Conservation (phyloP, 2,888 invertebrate genomes). For the Sphaerophoria rueppellii region DNA sequence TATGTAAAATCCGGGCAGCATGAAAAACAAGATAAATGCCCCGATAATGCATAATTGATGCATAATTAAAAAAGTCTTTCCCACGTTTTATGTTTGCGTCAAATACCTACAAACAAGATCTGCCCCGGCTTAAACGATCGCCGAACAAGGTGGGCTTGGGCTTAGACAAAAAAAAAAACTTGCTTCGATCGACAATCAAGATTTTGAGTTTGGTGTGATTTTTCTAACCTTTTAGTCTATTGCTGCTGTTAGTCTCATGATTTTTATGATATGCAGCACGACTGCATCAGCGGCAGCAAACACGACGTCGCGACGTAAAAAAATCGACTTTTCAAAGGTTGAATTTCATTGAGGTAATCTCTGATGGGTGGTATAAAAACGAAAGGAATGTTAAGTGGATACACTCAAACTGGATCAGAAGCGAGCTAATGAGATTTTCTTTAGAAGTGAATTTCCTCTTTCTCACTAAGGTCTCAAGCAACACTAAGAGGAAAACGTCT, state of each 20-base stretch:
- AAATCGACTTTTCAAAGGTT: background rate
- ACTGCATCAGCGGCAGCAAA: too few relatives aligned
- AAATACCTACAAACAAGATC: background rate
- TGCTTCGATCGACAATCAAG: conserved; percentile 5
- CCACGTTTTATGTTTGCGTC: conserved; percentile 37
- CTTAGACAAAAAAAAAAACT: background rate
- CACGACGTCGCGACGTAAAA: too few relatives aligned
- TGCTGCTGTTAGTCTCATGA: background rate
- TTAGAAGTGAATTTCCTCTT: conserved; percentile 6
- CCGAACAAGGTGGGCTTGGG: background rate
- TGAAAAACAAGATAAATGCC: conserved; percentile 32
- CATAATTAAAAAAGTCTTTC: conserved; percentile 45
- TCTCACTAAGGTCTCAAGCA: too few relatives aligned
- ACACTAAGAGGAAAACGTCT: conserved; percentile 2
- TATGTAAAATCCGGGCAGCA: background rate
- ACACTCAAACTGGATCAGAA: conserved; percentile 43
- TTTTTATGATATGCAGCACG: too few relatives aligned
- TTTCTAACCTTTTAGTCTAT: conserved; percentile 48
- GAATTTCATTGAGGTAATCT: conserved; percentile 22
- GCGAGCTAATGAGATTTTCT: conserved; percentile 41
- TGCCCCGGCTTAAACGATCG: background rate
- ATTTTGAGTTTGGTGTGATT: conserved; percentile 51
- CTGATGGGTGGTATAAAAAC: conserved; percentile 7
- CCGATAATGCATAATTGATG: conserved; percentile 48
- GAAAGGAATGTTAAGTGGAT: conserved; percentile 37